Base-by-base conservation (phyloP, 2,797 vertebrate species). In the Sebastes matsubarae region DNA sequence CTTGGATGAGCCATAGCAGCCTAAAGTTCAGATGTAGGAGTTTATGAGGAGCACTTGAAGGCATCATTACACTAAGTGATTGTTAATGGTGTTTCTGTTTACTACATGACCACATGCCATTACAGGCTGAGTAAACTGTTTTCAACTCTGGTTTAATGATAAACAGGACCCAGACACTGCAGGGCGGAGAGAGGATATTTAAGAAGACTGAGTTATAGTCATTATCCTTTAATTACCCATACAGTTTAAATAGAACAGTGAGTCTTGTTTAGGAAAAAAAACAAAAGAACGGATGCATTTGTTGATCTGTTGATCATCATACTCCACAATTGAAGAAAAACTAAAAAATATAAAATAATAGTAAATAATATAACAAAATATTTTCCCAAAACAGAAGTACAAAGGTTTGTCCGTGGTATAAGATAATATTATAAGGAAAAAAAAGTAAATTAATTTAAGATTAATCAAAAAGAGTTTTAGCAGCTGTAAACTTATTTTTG, bases 11-110 rank as follows among this genome's bases (percentile, higher is more conserved):
- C 18, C 22, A 38, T 14, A 52, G 30, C 9, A 13, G 6, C 3
- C 29, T 4, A 4, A 20, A 24, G 1, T 1, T 42, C 7, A 72
- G 25, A 68, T 34, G 24, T 76, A 2, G 11, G 36, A 22, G 9
- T 68, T 78, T 75, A 13, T 22, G 5, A 30, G 54, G 29, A 34
- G n/a, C 8, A 24, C 24, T 1, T 85, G 60, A 89, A 86, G 46
- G 83, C 81, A 75, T 72, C 75, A 59, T 66, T 6, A 22, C 20
- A 34, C 10, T 54, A 27, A 63, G 11, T 16, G 10, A 38, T 1
- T 2, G 50, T 63, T 75, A 55, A 71, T 38, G 3, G 64, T 50
- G 34, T 70, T 61, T 80, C n/a, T 75, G 65, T 69, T 68, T 71
- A 34, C 5, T 34, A 55, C n/a, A 11, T 72, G 42, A 34, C 6